phyloP scores from a whole-genome alignment of 2,113 vertebrate species.

The Cisticola juncidis region DNA sequence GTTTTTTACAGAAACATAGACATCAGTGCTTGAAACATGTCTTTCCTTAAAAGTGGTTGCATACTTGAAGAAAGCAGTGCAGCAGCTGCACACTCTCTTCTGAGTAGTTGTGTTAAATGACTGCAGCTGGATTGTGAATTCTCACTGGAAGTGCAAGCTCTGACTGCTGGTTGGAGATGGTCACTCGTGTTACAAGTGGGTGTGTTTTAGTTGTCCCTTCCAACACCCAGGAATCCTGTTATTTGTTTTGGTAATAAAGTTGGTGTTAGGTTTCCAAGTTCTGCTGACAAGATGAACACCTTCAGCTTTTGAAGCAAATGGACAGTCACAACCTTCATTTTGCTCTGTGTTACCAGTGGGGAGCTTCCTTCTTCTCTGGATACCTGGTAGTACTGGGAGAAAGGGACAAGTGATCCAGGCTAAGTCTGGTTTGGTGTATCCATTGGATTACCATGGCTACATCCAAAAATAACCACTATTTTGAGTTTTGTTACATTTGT shows the following conservation, averaged over 20 bases:
- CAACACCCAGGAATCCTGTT: neutral
- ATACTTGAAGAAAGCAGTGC: neutral
- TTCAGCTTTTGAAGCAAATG: neutral
- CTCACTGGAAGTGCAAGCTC: neutral
- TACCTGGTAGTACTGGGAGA: neutral
- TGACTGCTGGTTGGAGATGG: neutral
- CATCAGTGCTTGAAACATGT: neutral
- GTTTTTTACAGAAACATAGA: neutral
- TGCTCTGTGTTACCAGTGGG: neutral
- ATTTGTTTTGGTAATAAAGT: neutral
- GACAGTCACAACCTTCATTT: neutral
- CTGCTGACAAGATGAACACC: neutral
- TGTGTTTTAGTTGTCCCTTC: neutral
- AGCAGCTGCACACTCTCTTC: neutral
- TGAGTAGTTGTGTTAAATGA: neutral
- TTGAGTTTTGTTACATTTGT: neutral
- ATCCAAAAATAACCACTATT: neutral
- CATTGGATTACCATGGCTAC: neutral
- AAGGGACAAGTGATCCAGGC: neutral
- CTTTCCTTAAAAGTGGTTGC: neutral
- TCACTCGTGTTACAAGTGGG: neutral
- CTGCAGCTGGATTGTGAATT: neutral
- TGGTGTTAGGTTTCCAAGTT: neutral
- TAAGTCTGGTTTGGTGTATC: neutral
- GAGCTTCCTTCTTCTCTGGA: neutral